Conservation (phyloP, 2,888 invertebrate genomes). For the Brachyptera putata region DNA sequence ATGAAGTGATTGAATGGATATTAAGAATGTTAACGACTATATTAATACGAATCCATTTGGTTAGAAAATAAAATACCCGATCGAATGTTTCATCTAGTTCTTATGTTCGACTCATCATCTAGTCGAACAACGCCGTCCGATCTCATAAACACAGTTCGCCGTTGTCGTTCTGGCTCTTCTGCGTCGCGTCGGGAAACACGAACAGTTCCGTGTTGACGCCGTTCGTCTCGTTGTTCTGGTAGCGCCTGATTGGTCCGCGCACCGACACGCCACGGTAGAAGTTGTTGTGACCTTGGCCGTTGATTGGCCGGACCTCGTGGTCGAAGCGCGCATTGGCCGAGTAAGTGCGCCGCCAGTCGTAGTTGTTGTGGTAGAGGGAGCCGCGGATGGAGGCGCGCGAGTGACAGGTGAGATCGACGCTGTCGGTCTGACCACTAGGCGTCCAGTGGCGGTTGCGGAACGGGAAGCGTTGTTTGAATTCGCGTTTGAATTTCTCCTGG, state of each 20-base stretch:
- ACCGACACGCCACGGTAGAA: constrained; percentile 40
- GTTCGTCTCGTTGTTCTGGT: not conserved
- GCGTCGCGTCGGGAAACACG: constrained; percentile 26
- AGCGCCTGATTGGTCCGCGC: constrained; percentile 24
- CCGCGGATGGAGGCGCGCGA: constrained; percentile 20
- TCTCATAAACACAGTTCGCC: constrained; percentile 21
- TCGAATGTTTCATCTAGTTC: too few relatives aligned
- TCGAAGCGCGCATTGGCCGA: constrained; percentile 19
- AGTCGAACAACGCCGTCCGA: too few relatives aligned
- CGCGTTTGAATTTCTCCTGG: constrained; percentile 75
- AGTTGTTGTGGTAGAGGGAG: constrained; percentile 25
- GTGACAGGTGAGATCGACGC: constrained; percentile 37
- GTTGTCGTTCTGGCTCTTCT: not conserved
- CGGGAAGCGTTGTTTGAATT: constrained; percentile 67
- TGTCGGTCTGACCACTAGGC: constrained; percentile 38
- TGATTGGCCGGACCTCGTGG: constrained; percentile 15
- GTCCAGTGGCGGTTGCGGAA: constrained; percentile 46
- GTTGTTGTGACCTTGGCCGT: constrained; percentile 4
- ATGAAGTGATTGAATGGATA: too few relatives aligned
- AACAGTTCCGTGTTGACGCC: constrained; percentile 32
- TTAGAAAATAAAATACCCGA: too few relatives aligned
- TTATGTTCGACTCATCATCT: too few relatives aligned
- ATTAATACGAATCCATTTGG: too few relatives aligned
- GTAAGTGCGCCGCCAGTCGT: constrained; percentile 32
- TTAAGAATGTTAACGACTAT: too few relatives aligned